Percentiles rank a stretch among this genome's conserved stretches.
Conservation (phyloP, 2,888 invertebrate genomes). For the Epistrophella euchroma region DNA sequence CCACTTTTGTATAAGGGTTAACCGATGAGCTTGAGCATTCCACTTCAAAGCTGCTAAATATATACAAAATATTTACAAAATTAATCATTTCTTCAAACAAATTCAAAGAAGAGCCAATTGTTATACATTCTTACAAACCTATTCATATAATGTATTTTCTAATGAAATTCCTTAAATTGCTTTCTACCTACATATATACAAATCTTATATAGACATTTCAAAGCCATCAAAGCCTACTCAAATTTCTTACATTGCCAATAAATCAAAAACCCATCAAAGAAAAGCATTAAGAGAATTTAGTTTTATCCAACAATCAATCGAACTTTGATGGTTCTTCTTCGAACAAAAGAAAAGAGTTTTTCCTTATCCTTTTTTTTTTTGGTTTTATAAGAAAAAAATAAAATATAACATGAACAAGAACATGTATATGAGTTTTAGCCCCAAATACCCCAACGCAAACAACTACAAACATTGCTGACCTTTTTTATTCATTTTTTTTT, state of each 20-base stretch:
- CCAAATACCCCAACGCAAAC: conserved; percentile 25
- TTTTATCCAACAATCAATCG: conserved; percentile 68
- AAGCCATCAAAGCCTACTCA: conserved; percentile 43
- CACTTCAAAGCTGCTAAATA: conserved; percentile 27
- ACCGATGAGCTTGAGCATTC: neutral
- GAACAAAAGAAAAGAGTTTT: conserved; percentile 30
- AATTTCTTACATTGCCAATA: conserved; percentile 62
- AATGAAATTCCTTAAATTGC: conserved; percentile 65
- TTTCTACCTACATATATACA: conserved; percentile 17
- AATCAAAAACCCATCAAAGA: conserved; percentile 71
- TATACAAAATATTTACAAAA: conserved; percentile 25
- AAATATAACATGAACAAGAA: neutral
- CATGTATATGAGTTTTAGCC: conserved; percentile 38
- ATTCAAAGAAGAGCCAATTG: neutral
- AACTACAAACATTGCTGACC: conserved; percentile 49
- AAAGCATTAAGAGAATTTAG: conserved; percentile 58
- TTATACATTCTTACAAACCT: neutral
- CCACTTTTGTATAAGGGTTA: neutral
- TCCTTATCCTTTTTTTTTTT: conserved; percentile 19
- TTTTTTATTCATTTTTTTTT: conserved; percentile 5
- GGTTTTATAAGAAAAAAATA: neutral
- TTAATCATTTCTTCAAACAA: conserved; percentile 36
- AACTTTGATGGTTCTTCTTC: conserved; percentile 31
- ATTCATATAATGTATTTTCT: conserved; percentile 33
- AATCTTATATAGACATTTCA: neutral